Evolutionary conservation across 2,797 vertebrate species (phyloP).

Genomic region (Setipinna tenuifilis): DNA sequence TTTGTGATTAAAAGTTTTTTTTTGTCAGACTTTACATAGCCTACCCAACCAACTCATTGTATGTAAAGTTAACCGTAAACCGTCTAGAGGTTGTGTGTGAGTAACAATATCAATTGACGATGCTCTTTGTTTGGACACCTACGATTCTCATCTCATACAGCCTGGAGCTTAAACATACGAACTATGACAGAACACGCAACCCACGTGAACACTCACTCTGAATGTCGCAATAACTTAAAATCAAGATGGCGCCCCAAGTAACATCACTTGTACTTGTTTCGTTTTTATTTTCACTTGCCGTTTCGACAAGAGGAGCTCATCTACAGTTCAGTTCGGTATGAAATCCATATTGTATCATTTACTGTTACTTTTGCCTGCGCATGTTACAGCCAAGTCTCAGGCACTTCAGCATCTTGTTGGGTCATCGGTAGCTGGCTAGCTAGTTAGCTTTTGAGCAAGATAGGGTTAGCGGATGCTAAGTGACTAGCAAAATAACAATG

Average conservation of each 20-base stretch:
- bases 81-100: too few relatives aligned
- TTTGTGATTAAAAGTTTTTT: too few relatives aligned
- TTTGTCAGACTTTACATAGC: too few relatives aligned
- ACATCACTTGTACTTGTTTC: not conserved
- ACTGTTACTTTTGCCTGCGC: not conserved
- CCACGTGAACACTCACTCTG: conserved; percentile 10
- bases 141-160: not conserved
- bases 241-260: conserved; percentile 11
- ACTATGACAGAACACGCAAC: not conserved
- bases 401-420: not conserved
- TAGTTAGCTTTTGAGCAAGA: not conserved
- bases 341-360: not conserved
- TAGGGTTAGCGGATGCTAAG: not conserved
- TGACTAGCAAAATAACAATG: not conserved
- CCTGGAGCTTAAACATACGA: too few relatives aligned
- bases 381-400: not conserved
- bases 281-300: not conserved
- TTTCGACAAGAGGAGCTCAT: not conserved
- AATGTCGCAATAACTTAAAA: conserved; percentile 15
- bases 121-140: too few relatives aligned
- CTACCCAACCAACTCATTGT: too few relatives aligned
- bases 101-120: too few relatives aligned
- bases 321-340: conserved; percentile 12
- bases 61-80: too few relatives aligned
- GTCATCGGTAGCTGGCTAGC: not conserved